Evolutionary conservation across 2,888 invertebrate species (phyloP).

Genomic region (Ochropacha duplaris): DNA sequence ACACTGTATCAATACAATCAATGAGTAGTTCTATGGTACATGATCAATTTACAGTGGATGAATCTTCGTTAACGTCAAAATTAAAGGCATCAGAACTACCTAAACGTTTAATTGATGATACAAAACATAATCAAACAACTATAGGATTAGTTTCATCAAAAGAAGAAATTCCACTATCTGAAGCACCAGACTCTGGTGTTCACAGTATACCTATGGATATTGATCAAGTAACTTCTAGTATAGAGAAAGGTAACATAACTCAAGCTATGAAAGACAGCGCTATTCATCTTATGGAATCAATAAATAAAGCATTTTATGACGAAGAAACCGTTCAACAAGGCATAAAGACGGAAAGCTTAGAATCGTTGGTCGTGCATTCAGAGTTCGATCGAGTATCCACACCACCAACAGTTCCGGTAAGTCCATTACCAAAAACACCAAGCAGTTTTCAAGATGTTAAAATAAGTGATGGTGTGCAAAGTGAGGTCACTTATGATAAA

Average conservation of each 20-base stretch:
- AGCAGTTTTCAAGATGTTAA: conserved; percentile 66
- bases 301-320: conserved; percentile 63
- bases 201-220: conserved; percentile 54
- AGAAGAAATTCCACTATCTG: conserved; percentile 49
- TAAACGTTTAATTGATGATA: conserved; percentile 18
- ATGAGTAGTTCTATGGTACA: conserved; percentile 32
- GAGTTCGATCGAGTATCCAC: conserved; percentile 77
- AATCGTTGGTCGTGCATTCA: conserved; percentile 42
- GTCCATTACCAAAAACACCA: conserved; percentile 80
- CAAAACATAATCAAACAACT: conserved; percentile 16
- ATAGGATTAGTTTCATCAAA: conserved; percentile 38
- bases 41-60: conserved; percentile 20
- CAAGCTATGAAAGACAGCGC: conserved; percentile 46
- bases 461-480: conserved; percentile 66
- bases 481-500: conserved; percentile 68
- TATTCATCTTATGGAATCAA: conserved; percentile 57
- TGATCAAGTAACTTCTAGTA: conserved; percentile 21
- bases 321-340: conserved; percentile 71
- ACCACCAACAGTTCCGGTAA: conserved; percentile 87
- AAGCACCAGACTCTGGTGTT: conserved; percentile 56
- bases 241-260: conserved; percentile 21
- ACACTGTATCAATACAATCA: conserved; percentile 34
- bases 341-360: conserved; percentile 65
- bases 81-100: conserved; percentile 31
- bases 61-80: conserved; percentile 32